Conservation (phyloP, 2,888 invertebrate species). For the Sesia apiformis region DNA sequence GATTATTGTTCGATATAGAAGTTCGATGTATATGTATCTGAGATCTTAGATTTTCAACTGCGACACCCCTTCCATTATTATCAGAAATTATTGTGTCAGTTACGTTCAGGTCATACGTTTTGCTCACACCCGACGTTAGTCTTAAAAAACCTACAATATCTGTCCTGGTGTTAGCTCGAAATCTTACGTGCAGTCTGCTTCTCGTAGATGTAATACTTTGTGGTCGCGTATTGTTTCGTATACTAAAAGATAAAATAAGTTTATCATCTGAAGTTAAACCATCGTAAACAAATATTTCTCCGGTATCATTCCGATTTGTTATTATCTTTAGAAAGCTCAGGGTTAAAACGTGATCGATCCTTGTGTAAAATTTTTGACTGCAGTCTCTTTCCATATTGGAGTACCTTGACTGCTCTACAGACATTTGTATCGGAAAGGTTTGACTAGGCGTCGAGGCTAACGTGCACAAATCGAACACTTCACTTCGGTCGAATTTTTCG, state of each 20-base stretch:
- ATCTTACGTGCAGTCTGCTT: slow-evolving; percentile 86
- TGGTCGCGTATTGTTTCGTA: slow-evolving; percentile 90
- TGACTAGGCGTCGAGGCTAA: slow-evolving; percentile 88
- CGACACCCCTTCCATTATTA: slow-evolving; percentile 96
- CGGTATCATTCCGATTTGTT: slow-evolving; percentile 84
- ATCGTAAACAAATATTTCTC: slow-evolving; percentile 84
- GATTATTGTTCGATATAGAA: slow-evolving; percentile 88
- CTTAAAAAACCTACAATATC: slow-evolving; percentile 86
- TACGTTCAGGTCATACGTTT: slow-evolving; percentile 91
- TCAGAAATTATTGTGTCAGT: slow-evolving; percentile 88
- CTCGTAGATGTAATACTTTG: slow-evolving; percentile 90
- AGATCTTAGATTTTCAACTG: slow-evolving; percentile 92
- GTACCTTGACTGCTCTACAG: slow-evolving; percentile 85
- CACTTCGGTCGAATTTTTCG: slow-evolving; percentile 82
- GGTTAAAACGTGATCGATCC: slow-evolving; percentile 86
- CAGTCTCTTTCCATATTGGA: slow-evolving; percentile 82
- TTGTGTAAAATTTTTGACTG: slow-evolving; percentile 85
- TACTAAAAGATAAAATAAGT: slow-evolving; percentile 79
- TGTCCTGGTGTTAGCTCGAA: slow-evolving; percentile 81
- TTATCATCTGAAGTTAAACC: slow-evolving; percentile 82
- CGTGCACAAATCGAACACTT: slow-evolving; percentile 89
- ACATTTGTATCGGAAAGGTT: slow-evolving; percentile 89
- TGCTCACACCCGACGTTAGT: slow-evolving; percentile 83
- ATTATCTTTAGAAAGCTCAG: slow-evolving; percentile 88
- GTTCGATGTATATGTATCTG: slow-evolving; percentile 89